Evolutionary conservation across 2,113 vertebrate genomes (phyloP), one percentile per base, ranked within the genome.

Genomic region (Halcyon malimbica): DNA sequence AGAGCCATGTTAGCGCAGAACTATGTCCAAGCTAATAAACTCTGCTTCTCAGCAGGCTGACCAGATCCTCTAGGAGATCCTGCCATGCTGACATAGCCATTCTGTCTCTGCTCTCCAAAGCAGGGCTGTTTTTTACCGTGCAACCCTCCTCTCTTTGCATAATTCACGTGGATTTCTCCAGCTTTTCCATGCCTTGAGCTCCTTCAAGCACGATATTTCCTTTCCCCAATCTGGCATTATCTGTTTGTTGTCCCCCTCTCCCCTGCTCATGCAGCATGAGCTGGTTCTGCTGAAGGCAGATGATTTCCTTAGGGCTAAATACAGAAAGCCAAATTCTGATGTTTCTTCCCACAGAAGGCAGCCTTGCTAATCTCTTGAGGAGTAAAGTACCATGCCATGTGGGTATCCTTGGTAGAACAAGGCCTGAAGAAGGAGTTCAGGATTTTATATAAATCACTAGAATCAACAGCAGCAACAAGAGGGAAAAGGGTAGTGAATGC

Each of bases 231-330:
- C 62, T 31, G 50, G 15, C 39, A 31, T 82, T 74, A 24, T 28
- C 46, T 6, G 9, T 10, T 13, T 2, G 0, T 9, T 70, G 29
- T 65, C 7, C 18, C 11, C 6, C 16, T 81, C 54, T 62, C 21
- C 41, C 24, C 25, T 44, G 4, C 9, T 63, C 8, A 28, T 6
- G 24, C 44, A 75, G 26, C 62, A 17, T 42, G 26, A 57, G n/a
- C 54, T 53, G 29, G 16, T n/a, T 85, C 35, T 73, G 48, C 59
- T 76, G 37, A 64, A 46, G 37, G 37, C 29, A 63, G 31, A 5
- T 68, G 11, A 50, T 82, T 90, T 81, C 75, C 76, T 50, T 57
- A 37, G 74, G 17, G 9, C 31, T 39, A 78, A 59, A 31, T 44
- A 56, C 9, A 73, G 83, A 71, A 76, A 62, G 15, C 5, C 50